Percentiles rank a stretch among this genome's conserved stretches.
These are phyloP conservation scores for Ariolimax columbianus DNA, from an alignment of 2,888 invertebrate genomes.

Conservation along the genomic window DNA sequence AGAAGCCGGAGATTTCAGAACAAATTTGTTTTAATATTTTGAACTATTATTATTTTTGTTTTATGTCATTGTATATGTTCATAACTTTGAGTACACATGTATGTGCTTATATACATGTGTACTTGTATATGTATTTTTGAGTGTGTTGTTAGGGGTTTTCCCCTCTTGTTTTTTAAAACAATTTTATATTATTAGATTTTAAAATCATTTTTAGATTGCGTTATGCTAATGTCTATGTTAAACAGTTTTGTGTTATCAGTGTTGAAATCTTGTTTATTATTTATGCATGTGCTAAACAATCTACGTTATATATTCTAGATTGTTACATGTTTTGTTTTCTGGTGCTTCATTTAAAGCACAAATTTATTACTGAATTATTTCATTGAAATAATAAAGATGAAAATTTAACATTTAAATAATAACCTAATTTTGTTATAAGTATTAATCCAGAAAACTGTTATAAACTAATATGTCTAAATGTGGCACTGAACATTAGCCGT, in stretches of 20 bases:
- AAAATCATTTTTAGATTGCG: not conserved
- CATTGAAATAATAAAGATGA: not conserved
- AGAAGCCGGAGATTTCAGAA: not conserved
- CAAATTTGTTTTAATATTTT: not conserved
- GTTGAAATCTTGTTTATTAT: not conserved
- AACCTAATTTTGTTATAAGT: not conserved
- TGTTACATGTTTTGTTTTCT: not conserved
- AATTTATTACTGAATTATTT: not conserved
- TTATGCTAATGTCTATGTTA: not conserved
- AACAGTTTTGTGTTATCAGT: not conserved
- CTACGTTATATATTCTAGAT: not conserved
- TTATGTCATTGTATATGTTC: not conserved
- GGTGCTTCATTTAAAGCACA: not conserved
- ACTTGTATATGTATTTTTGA: not conserved
- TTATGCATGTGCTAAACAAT: not conserved
- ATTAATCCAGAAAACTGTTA: not conserved
- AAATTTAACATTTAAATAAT: not conserved
- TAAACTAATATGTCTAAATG: not conserved
- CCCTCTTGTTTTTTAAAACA: not conserved
- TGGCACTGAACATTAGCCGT: not conserved
- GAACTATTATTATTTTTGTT: not conserved
- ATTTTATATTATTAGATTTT: not conserved
- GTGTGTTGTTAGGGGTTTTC: not conserved
- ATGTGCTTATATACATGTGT: not conserved
- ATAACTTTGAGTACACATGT: not conserved